phyloP scores from a whole-genome alignment of 2,113 vertebrate species.

The Otocyon megalotis region DNA sequence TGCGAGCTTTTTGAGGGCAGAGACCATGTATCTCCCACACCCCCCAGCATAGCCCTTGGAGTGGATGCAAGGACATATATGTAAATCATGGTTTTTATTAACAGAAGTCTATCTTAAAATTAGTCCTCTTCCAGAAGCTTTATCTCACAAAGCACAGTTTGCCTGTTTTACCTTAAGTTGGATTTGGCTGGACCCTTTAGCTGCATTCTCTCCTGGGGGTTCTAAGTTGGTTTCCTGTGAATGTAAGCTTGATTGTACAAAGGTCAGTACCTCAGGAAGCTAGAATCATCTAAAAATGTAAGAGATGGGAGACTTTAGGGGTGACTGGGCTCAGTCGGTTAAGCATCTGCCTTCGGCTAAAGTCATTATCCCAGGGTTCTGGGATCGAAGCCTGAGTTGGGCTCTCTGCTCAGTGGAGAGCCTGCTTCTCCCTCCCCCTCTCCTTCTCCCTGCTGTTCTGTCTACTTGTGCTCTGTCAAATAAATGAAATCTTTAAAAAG shows the following conservation, averaged over 20 bases:
- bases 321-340: too few relatives aligned
- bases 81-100: conserved; percentile 44
- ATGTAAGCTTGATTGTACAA: not conserved
- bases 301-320: not conserved
- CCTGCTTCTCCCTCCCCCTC: too few relatives aligned
- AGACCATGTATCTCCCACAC: not conserved
- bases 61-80: not conserved
- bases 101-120: not conserved
- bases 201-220: not conserved
- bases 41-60: not conserved
- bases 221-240: not conserved
- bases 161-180: not conserved
- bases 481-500: too few relatives aligned
- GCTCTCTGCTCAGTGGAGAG: too few relatives aligned
- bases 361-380: too few relatives aligned
- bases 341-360: too few relatives aligned
- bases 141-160: conserved; percentile 36
- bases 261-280: not conserved
- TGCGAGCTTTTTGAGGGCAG: not conserved
- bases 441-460: too few relatives aligned
- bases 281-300: conserved; percentile 35
- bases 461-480: too few relatives aligned
- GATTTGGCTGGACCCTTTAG: conserved; percentile 18
- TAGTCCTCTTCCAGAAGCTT: conserved; percentile 42
- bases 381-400: too few relatives aligned